Conservation (phyloP, 1,140 invertebrate genomes). For the Drosophila tropicalis region DNA sequence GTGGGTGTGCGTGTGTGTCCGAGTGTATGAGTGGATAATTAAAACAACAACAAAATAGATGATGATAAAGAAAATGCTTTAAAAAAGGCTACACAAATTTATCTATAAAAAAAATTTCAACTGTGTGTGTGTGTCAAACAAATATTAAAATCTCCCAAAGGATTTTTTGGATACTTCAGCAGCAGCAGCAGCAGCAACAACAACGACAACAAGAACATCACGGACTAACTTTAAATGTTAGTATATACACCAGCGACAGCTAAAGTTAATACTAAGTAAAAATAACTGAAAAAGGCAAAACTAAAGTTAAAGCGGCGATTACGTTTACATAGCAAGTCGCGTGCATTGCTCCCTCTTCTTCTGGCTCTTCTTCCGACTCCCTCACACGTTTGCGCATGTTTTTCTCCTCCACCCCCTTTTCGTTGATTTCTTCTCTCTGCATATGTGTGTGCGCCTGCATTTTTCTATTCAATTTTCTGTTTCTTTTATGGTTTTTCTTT, state of each 20-base stretch:
- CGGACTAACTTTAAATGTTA: constrained; percentile 70
- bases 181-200: neutral
- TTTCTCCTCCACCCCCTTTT: constrained; percentile 25
- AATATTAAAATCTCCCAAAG: constrained; percentile 32
- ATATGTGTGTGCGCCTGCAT: constrained; percentile 34
- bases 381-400: constrained; percentile 71
- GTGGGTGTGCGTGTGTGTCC: constrained; percentile 26
- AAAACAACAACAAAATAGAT: constrained; percentile 44
- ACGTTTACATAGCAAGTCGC: constrained; percentile 59
- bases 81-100: constrained; percentile 36
- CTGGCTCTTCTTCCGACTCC: constrained; percentile 17
- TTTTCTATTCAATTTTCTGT: constrained; percentile 22
- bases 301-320: constrained; percentile 59
- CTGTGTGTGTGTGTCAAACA: constrained; percentile 33
- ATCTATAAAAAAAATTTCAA: constrained; percentile 31
- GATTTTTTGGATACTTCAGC: constrained; percentile 44
- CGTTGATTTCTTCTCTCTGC: constrained; percentile 11
- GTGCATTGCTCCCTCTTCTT: constrained; percentile 62
- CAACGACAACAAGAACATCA: constrained; percentile 14
- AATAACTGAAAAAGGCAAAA: constrained; percentile 39
- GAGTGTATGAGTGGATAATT: constrained; percentile 45
- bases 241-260: constrained; percentile 37
- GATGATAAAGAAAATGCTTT: constrained; percentile 41
- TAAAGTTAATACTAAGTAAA: constrained; percentile 40
- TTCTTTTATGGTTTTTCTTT: neutral